A percentile compares a stretch with the other conserved stretches of the same genome.
Conservation (phyloP, 92 coral and sea anemone genomes). For the Zoanthus solanderi region DNA sequence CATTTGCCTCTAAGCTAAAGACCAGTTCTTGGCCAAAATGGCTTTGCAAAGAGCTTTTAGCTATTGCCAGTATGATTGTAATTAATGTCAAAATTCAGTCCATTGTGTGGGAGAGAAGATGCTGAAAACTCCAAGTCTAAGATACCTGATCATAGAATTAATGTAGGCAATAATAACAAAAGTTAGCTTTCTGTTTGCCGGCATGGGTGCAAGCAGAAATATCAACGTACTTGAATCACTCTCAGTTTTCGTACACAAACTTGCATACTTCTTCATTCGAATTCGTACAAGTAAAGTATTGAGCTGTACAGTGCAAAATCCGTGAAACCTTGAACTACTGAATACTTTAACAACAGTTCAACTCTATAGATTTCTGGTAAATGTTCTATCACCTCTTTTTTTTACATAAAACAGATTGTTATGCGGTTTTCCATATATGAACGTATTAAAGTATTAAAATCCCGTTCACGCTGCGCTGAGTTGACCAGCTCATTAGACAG, state of each 20-base stretch:
- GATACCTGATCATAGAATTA: not conserved
- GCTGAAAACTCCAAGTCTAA: not conserved
- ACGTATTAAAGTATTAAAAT: not conserved
- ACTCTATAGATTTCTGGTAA: not conserved
- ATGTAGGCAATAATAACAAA: not conserved
- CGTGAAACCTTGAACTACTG: not conserved
- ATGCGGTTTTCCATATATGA: not conserved
- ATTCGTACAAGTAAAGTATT: not conserved
- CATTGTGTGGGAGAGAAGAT: not conserved
- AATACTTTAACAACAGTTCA: not conserved
- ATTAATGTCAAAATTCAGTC: not conserved
- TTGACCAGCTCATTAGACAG: not conserved
- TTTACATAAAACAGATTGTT: not conserved
- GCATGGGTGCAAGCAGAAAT: not conserved
- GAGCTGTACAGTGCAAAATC: not conserved
- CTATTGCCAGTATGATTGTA: not conserved
- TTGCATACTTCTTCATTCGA: not conserved
- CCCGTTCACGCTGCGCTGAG: not conserved
- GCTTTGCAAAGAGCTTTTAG: not conserved
- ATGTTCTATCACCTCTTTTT: not conserved
- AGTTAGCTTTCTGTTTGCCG: not conserved
- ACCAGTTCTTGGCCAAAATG: not conserved
- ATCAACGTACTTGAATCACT: not conserved
- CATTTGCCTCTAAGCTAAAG: constrained; percentile 37
- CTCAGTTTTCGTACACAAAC: not conserved